These are phyloP conservation scores for Natator depressus DNA, from an alignment of 2,113 vertebrate genomes.

Conservation along the genomic window DNA sequence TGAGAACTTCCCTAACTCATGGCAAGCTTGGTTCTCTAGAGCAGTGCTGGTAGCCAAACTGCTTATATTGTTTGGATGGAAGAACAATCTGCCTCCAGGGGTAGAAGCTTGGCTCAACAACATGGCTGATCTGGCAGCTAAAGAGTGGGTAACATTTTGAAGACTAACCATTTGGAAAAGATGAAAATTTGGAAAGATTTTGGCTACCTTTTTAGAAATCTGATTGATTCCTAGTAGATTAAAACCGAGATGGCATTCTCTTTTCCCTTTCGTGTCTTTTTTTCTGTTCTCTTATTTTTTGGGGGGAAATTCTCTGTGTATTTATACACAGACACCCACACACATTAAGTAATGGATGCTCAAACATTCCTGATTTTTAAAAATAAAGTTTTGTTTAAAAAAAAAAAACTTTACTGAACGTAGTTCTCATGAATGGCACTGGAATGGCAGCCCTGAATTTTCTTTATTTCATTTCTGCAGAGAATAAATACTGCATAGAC, in stretches of 20 bases:
- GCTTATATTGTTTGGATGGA: background rate
- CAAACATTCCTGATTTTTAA: no score
- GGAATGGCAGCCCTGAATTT: background rate
- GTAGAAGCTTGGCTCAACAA: background rate
- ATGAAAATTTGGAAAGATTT: background rate
- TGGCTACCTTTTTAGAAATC: background rate
- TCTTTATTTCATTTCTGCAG: background rate
- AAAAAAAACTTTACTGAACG: no score
- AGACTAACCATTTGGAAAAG: background rate
- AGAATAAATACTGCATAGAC: background rate
- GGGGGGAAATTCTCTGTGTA: no score
- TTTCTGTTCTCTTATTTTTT: background rate
- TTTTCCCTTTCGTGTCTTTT: background rate
- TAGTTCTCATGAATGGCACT: background rate
- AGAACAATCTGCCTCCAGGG: background rate
- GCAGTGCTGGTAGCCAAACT: background rate
- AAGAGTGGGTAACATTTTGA: no score
- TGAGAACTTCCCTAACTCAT: background rate
- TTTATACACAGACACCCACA: no score
- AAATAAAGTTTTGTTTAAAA: no score
- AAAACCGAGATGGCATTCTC: background rate
- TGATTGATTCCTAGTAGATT: background rate
- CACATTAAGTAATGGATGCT: no score
- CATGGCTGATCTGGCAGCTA: background rate
- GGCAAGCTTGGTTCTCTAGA: background rate